These are phyloP conservation scores for Varecia variegata DNA, from an alignment of 2,797 vertebrate species.

Conservation along the genomic window DNA sequence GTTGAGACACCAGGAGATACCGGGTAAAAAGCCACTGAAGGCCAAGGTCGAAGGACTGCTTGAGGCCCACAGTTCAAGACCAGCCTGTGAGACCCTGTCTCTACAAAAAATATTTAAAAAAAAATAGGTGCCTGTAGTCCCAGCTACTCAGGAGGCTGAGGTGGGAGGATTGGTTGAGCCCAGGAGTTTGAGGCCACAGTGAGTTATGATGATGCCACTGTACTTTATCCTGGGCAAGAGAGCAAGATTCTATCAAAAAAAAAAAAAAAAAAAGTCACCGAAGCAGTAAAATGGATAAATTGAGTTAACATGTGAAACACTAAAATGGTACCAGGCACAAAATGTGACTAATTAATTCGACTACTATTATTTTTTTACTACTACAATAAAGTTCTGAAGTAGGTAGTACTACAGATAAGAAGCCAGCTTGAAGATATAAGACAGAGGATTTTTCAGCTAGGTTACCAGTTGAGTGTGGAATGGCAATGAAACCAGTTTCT, in stretches of 20 bases:
- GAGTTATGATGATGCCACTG: background rate
- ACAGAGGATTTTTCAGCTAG: background rate
- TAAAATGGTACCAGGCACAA: background rate
- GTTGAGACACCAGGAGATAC: background rate
- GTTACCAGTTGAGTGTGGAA: background rate
- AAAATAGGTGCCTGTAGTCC: background rate
- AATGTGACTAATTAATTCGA: constrained; percentile 6
- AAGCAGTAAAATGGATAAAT: background rate
- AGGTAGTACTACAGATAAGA: background rate
- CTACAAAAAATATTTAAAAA: background rate
- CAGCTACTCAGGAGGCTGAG: background rate
- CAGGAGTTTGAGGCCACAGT: background rate
- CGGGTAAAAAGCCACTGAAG: background rate
- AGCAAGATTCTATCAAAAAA: background rate
- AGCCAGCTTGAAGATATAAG: background rate
- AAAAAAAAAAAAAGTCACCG: background rate
- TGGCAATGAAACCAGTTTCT: background rate
- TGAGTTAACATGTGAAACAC: background rate
- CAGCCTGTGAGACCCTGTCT: background rate
- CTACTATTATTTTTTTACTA: background rate
- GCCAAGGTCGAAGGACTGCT: background rate
- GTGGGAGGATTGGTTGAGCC: background rate
- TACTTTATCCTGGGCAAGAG: background rate
- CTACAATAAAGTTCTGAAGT: background rate
- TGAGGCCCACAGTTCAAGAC: background rate